These are phyloP conservation scores for Erythrocercus mccallii DNA, from an alignment of 2,113 vertebrate genomes.

Conservation along the genomic window DNA sequence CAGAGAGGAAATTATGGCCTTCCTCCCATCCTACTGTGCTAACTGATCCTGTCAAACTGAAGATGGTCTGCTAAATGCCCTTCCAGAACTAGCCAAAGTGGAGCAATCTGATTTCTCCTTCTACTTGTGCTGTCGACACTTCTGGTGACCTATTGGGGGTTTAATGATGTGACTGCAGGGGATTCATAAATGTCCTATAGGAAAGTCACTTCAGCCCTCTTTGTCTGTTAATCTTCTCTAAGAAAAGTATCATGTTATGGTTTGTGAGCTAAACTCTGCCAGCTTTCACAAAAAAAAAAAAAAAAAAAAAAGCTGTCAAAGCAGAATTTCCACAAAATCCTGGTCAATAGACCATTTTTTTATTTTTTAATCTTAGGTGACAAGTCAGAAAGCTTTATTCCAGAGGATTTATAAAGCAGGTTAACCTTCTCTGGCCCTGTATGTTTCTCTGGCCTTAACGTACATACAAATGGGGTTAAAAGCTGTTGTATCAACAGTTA, in stretches of 20 bases:
- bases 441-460: background rate
- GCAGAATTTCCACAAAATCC: background rate
- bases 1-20: background rate
- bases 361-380: background rate
- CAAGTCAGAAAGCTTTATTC: background rate
- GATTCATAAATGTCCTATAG: background rate
- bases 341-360: background rate
- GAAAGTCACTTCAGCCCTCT: background rate
- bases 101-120: background rate
- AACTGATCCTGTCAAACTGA: constrained; percentile 21
- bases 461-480: background rate
- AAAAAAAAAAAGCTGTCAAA: background rate
- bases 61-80: constrained; percentile 4
- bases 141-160: background rate
- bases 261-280: background rate
- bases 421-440: background rate
- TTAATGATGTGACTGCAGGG: background rate
- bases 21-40: background rate
- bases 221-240: background rate
- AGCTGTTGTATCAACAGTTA: background rate
- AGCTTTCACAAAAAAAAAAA: background rate
- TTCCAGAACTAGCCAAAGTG: background rate
- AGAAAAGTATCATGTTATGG: background rate
- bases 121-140: background rate
- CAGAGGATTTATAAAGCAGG: background rate